Evolutionary conservation across 2,888 invertebrate genomes (phyloP), one percentile per base, ranked within the genome.

Genomic region (Papilio elwesi): DNA sequence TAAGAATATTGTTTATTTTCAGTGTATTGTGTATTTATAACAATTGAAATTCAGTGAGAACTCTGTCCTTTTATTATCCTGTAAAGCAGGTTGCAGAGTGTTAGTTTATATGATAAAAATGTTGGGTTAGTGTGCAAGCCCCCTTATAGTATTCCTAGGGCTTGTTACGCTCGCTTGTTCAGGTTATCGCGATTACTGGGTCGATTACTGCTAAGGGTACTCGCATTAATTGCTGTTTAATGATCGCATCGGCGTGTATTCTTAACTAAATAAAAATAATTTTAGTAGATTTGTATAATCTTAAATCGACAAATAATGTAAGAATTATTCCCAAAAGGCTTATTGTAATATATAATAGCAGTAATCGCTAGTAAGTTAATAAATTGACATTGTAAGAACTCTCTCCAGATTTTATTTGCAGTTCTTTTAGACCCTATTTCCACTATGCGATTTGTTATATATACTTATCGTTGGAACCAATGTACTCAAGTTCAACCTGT

Each of bases 161-260:
- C 72, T 63, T 68, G 71, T 72, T 55, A 68, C 72, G 62, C 68
- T 67, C 72, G 43, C 72, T 63, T 68, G 72, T 63, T 62, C 36
- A 12, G 67, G 48, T 59, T 66, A 71, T 71, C 71, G 52, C 62
- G 59, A 71, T 63, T 48, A 72, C 5, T 72, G 36, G 68, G 52
- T 52, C 63, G 62, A 63, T 68, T 26, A 26, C 26, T 26, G 26
- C 26, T 26, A 26, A 26, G 26, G 53, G 57, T 62, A 68, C 72
- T 63, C 8, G 53, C 52, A 47, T 72, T 68, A 72, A 72, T 72
- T 72, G 68, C 8, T 72, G 68, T 48, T 68, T 63, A 63, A 62
- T 67, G 52, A 9, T 47, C 63, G 48, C 68, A 52, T 59, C 57
- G 55, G 9, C 53, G 36, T 48, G 47, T 26, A 47, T 57, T 43